Base-by-base conservation (phyloP, 2,113 vertebrate genomes). In the Pomatostomus ruficeps region DNA sequence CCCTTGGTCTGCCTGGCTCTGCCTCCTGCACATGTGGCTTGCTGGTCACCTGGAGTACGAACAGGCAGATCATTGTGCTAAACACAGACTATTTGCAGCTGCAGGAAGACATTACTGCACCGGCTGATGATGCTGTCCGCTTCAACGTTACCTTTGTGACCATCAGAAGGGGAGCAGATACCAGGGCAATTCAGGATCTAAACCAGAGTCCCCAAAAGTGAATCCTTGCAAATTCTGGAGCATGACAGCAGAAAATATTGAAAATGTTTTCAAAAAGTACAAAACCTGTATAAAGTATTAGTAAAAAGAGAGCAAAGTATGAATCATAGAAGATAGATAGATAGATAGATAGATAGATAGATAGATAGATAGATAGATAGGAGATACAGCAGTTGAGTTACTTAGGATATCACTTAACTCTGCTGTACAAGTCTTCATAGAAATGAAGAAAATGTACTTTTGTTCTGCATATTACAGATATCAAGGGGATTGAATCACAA, bases 51-150 rank as follows among this genome's bases (percentile, higher is more conserved):
- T 87, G 77, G 28, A 54, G 85, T 35, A 42, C 0, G 5, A 71
- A 82, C 51, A 80, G 83, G 52, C 22, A 81, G 52, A 48, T 74
- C 66, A 58, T 5, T 93, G 85, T 80, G 72, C 83, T 76, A n/a
- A 43, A 38, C 67, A 78, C 67, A 72, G 67, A 43, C 14, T 42
- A 14, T 81, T 49, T 85, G 70, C 58, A 85, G 73, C n/a, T 58
- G 76, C 49, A 68, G 82, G 59, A 92, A 91, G 65, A 58, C 49
- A 28, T 57, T 78, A 36, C 57, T 67, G 36, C 33, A 11, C 38
- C 0, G 0, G 45, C 0, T 79, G 54, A 57, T 59, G 80, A 38
- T 48, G 46, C 43, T 0, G 0, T 36, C 40, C 49, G 57, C 59
- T 78, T 85, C 73, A 92, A 82, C 70, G 76, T 74, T 63, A 67